These are phyloP conservation scores for Rhinoderma darwinii DNA, from an alignment of 2,113 vertebrate genomes.

Conservation along the genomic window DNA sequence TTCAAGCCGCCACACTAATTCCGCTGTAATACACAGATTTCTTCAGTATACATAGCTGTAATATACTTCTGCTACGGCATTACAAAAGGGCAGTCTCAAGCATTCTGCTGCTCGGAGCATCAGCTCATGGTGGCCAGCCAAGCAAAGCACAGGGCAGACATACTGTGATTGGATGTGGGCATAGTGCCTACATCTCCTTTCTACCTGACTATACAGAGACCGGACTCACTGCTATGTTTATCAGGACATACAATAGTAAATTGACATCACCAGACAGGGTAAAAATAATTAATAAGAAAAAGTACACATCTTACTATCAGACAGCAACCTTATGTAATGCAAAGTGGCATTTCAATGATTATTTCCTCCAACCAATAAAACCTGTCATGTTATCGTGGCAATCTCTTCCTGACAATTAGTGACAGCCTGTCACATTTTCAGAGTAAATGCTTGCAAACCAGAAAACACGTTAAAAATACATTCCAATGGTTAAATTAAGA, in stretches of 20 bases:
- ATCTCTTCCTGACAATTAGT: constrained; percentile 5
- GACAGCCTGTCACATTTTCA: constrained; percentile 19
- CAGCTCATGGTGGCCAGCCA: constrained; percentile 7
- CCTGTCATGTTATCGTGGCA: background rate
- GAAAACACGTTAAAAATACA: background rate
- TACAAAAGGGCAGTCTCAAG: background rate
- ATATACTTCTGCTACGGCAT: background rate
- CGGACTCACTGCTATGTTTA: constrained; percentile 11
- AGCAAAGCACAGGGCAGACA: constrained; percentile 10
- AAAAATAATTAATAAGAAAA: background rate
- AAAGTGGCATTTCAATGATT: constrained; percentile 19
- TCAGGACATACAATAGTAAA: constrained; percentile 12
- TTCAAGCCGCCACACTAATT: no score
- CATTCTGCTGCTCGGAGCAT: background rate
- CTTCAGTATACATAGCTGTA: background rate
- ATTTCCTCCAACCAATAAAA: background rate
- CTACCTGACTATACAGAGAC: constrained; percentile 1
- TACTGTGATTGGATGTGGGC: constrained; percentile 17
- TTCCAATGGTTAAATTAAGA: background rate
- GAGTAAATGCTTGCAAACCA: background rate
- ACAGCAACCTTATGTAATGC: background rate
- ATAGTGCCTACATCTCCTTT: background rate
- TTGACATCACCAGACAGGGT: background rate
- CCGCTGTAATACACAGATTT: background rate
- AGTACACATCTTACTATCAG: background rate